Evolutionary conservation across 2,113 vertebrate genomes (phyloP).

Genomic region (Clarias gariepinus): DNA sequence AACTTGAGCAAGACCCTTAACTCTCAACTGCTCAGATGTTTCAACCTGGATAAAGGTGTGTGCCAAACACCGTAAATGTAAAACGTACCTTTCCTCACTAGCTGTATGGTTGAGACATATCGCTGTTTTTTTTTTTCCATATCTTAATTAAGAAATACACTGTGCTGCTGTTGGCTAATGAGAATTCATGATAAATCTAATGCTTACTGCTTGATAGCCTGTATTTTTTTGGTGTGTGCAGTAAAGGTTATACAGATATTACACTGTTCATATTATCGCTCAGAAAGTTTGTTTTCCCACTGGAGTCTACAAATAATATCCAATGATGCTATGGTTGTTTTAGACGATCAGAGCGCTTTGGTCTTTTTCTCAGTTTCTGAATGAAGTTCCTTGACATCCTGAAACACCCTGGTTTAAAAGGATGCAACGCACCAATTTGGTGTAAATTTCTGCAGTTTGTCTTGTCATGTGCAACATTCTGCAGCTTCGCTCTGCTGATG

Average conservation of each 20-base stretch:
- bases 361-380: background rate
- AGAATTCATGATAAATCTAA: too few relatives aligned
- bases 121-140: too few relatives aligned
- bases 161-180: background rate
- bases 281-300: background rate
- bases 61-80: too few relatives aligned
- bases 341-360: background rate
- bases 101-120: background rate
- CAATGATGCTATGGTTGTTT: background rate
- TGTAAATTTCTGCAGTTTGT: background rate
- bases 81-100: background rate
- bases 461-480: background rate
- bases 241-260: background rate
- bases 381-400: background rate
- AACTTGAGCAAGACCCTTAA: too few relatives aligned
- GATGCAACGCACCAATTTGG: too few relatives aligned
- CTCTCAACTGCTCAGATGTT: too few relatives aligned
- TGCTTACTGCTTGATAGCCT: background rate
- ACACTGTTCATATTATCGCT: background rate
- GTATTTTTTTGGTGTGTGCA: background rate
- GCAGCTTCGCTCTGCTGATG: constrained; percentile 1
- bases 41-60: too few relatives aligned
- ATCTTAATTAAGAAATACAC: background rate
- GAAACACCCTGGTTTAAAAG: background rate
- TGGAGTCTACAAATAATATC: background rate